Conservation (phyloP, 1,140 invertebrate genomes). For the Penaeus indicus region DNA sequence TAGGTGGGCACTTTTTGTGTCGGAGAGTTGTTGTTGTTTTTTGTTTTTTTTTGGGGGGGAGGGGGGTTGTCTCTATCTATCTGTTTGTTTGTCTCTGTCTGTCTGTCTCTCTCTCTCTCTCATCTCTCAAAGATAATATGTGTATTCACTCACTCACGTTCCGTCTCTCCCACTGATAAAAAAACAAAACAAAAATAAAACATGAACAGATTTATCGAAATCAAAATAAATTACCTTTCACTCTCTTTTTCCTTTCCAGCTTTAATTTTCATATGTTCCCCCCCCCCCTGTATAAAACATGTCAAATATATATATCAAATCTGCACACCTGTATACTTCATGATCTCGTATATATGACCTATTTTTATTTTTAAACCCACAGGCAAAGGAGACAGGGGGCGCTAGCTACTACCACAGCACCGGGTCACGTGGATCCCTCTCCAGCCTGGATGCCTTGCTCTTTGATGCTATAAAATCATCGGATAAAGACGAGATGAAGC, state of each 20-base stretch:
- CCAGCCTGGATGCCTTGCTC: constrained; percentile 38
- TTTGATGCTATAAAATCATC: constrained; percentile 29
- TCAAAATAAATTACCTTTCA: too few species aligned
- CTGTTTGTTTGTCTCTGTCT: background rate
- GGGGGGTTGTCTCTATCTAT: background rate
- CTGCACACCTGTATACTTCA: too few species aligned
- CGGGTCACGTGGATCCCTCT: background rate
- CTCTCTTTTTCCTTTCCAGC: too few species aligned
- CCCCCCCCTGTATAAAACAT: too few species aligned
- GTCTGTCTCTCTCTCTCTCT: background rate
- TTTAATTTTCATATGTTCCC: too few species aligned
- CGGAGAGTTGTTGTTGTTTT: background rate
- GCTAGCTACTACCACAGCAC: constrained; percentile 44
- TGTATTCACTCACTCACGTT: too few species aligned
- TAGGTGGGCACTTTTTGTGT: background rate
- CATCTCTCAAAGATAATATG: too few species aligned
- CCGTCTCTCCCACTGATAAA: too few species aligned
- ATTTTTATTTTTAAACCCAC: background rate
- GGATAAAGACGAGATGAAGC: background rate
- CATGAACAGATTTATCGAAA: too few species aligned
- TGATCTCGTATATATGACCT: too few species aligned
- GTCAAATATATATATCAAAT: too few species aligned
- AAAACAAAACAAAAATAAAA: too few species aligned
- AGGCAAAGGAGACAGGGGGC: constrained; percentile 46
- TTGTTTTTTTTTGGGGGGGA: background rate